These are phyloP conservation scores for Siderastrea siderea DNA, from an alignment of 92 coral and sea anemone genomes.

Conservation along the genomic window DNA sequence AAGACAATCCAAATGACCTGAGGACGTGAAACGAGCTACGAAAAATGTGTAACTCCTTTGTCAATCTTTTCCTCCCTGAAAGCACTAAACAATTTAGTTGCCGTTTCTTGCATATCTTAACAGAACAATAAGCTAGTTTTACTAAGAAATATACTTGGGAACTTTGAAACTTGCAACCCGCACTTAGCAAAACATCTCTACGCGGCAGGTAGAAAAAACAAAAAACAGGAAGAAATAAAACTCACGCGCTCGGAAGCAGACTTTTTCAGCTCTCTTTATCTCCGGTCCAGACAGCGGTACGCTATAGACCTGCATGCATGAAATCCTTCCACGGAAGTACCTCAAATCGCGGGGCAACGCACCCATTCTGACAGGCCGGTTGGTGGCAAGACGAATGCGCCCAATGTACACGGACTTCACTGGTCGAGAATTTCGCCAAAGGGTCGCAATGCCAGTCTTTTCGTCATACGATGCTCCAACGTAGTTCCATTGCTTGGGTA, in stretches of 20 bases:
- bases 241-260: slow-evolving; percentile 81
- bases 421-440: slow-evolving; percentile 74
- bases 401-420: slow-evolving; percentile 62
- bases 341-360: slow-evolving; percentile 75
- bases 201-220: not conserved
- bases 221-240: not conserved
- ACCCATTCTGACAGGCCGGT: slow-evolving; percentile 82
- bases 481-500: slow-evolving; percentile 73
- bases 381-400: slow-evolving; percentile 77
- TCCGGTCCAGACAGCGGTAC: slow-evolving; percentile 73
- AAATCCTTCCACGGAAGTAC: slow-evolving; percentile 79
- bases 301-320: slow-evolving; percentile 81
- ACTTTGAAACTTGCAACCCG: too few relatives aligned
- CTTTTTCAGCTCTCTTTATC: slow-evolving; percentile 61
- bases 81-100: too few relatives aligned
- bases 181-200: too few relatives aligned
- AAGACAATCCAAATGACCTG: too few relatives aligned
- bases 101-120: too few relatives aligned
- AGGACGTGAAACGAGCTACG: too few relatives aligned
- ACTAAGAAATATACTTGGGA: too few relatives aligned
- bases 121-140: too few relatives aligned
- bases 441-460: slow-evolving; percentile 68
- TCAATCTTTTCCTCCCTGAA: too few relatives aligned
- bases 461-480: slow-evolving; percentile 74
- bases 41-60: too few relatives aligned